Evolutionary conservation across 2,888 invertebrate species (phyloP).

Genomic region (Pollenia griseotomentosa): DNA sequence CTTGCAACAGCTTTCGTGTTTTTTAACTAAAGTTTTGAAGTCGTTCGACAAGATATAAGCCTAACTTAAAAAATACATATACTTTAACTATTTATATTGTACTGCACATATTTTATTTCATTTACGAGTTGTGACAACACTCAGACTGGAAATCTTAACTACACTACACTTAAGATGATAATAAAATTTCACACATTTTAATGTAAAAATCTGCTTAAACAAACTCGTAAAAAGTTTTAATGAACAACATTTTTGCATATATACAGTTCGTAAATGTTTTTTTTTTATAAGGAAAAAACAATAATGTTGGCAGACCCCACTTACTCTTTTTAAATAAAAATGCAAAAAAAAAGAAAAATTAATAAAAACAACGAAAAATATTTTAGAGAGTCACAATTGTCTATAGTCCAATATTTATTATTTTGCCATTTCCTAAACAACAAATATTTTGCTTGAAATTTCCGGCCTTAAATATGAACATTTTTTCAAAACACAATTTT

Average conservation of each 20-base stretch:
- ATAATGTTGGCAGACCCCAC: neutral
- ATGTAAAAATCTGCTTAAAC: neutral
- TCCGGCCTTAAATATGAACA: slow-evolving; percentile 59
- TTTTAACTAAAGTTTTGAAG: too few species aligned
- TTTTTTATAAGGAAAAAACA: neutral
- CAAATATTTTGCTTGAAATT: slow-evolving; percentile 55
- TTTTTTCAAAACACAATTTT: slow-evolving; percentile 35
- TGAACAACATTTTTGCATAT: neutral
- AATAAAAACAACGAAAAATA: neutral
- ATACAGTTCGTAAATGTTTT: neutral
- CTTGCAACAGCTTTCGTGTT: too few species aligned
- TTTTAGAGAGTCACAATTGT: slow-evolving; percentile 5
- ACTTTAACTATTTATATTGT: too few species aligned
- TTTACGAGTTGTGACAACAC: too few species aligned
- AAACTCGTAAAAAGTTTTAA: neutral
- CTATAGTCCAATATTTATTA: slow-evolving; percentile 42
- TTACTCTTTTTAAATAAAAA: neutral
- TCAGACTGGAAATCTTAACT: too few species aligned
- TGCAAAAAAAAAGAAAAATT: neutral
- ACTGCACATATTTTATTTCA: too few species aligned
- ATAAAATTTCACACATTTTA: too few species aligned
- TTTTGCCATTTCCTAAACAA: slow-evolving; percentile 62
- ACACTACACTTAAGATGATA: too few species aligned
- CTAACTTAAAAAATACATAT: too few species aligned
- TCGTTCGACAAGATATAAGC: too few species aligned